These are phyloP conservation scores for Dermochelys coriacea DNA, from an alignment of 2,797 vertebrate species.

Conservation along the genomic window DNA sequence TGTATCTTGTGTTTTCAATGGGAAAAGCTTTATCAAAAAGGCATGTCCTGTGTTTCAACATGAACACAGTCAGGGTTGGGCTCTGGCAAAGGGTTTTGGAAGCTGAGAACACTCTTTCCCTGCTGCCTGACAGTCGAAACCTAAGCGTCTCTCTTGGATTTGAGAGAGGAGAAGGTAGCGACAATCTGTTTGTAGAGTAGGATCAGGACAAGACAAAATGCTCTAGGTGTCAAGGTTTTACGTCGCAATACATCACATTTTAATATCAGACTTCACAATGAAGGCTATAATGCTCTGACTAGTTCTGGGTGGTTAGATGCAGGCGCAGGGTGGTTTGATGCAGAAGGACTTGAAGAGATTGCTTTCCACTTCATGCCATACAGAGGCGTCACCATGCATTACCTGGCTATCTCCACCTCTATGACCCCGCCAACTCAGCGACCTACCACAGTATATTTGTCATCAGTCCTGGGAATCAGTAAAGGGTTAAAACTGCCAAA, in stretches of 20 bases:
- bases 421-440: neutral
- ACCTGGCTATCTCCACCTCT: neutral
- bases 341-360: neutral
- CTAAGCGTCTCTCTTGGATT: neutral
- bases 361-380: neutral
- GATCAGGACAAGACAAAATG: neutral
- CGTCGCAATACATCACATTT: accelerated
- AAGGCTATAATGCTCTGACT: neutral
- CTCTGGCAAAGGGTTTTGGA: slow-evolving; percentile 45
- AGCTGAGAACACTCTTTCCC: slow-evolving; percentile 25
- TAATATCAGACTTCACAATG: neutral
- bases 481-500: neutral
- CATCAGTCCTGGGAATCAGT: neutral
- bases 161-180: neutral
- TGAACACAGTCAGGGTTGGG: neutral
- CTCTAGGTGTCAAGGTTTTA: accelerated
- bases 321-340: neutral
- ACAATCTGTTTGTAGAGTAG: neutral
- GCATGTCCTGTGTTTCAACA: slow-evolving; percentile 19
- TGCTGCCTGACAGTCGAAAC: slow-evolving; percentile 38
- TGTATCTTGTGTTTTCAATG: slow-evolving; percentile 33
- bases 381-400: neutral
- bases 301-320: too few species aligned
- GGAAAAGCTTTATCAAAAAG: slow-evolving; percentile 59
- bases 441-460: neutral